phyloP scores from a whole-genome alignment of 1,140 invertebrate species.

The Kradibia gibbosae region DNA sequence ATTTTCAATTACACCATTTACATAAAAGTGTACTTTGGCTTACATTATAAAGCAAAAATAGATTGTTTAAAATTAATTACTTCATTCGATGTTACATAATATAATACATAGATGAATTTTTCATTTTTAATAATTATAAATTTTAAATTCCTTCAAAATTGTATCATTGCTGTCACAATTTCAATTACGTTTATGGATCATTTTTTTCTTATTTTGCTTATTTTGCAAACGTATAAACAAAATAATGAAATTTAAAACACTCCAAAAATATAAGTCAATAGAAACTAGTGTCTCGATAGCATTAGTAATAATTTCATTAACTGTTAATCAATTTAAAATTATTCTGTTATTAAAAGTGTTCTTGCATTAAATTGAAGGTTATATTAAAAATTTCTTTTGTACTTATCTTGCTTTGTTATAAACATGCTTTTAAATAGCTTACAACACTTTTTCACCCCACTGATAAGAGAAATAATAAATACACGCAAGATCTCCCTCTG shows the following conservation, averaged over 20 bases:
- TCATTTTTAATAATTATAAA: slow-evolving; percentile 12
- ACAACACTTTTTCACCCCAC: slow-evolving; percentile 18
- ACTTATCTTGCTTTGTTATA: slow-evolving; percentile 17
- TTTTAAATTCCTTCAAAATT: not conserved
- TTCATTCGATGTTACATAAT: slow-evolving; percentile 30
- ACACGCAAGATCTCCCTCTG: slow-evolving; percentile 27
- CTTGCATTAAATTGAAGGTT: slow-evolving; percentile 4
- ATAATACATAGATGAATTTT: not conserved
- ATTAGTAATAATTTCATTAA: slow-evolving; percentile 5
- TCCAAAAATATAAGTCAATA: not conserved
- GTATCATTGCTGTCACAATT: too few relatives aligned
- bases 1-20: not conserved
- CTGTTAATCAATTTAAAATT: not conserved
- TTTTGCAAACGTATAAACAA: not conserved
- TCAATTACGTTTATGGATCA: not conserved
- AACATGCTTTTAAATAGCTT: slow-evolving; percentile 19
- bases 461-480: slow-evolving; percentile 39
- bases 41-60: not conserved
- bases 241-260: not conserved
- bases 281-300: not conserved
- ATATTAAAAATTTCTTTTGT: not conserved
- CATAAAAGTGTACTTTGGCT: not conserved
- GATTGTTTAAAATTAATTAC: slow-evolving; percentile 23
- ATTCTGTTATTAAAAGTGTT: too few relatives aligned
- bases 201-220: not conserved